These are phyloP conservation scores for Lophius americanus DNA, from an alignment of 2,797 vertebrate species.

Conservation along the genomic window DNA sequence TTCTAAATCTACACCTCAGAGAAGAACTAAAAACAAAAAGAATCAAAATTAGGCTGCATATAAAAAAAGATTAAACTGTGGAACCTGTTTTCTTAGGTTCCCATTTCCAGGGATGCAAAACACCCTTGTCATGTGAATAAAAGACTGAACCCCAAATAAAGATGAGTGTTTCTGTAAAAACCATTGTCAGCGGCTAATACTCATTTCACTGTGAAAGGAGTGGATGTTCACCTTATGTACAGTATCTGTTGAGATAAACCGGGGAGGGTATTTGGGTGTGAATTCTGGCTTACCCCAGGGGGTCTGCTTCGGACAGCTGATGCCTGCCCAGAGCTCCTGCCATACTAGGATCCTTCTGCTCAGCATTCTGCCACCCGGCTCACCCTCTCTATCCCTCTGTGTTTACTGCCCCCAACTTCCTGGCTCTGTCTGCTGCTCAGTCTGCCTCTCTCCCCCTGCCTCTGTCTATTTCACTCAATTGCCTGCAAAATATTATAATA, in stretches of 20 bases:
- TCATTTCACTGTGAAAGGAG: conserved; percentile 55
- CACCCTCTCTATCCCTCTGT: conserved; percentile 67
- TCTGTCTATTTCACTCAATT: conserved; percentile 40
- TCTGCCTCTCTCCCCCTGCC: conserved; percentile 57
- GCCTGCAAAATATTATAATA: conserved; percentile 24
- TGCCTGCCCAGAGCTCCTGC: conserved; percentile 74
- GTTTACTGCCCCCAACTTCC: conserved; percentile 55
- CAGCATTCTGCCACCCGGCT: conserved; percentile 74
- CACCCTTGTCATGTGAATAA: too few relatives aligned
- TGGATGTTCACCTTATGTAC: conserved; percentile 57
- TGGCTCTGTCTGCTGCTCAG: conserved; percentile 71
- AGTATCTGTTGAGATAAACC: conserved; percentile 47
- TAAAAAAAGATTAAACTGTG: too few relatives aligned
- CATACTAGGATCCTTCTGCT: conserved; percentile 78
- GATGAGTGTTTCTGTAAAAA: too few relatives aligned
- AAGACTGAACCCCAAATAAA: too few relatives aligned
- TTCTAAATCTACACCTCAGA: too few relatives aligned
- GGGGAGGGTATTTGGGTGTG: conserved; percentile 68
- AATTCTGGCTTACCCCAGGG: conserved; percentile 70
- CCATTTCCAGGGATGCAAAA: too few relatives aligned
- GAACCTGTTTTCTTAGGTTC: too few relatives aligned
- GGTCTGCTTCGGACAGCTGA: conserved; percentile 78
- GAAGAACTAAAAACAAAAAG: too few relatives aligned
- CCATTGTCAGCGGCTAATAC: background rate
- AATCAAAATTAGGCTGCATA: too few relatives aligned